Evolutionary conservation across 2,797 vertebrate species (phyloP), one percentile per base, ranked within the genome.

Genomic region (Phoxinus dragarum): DNA sequence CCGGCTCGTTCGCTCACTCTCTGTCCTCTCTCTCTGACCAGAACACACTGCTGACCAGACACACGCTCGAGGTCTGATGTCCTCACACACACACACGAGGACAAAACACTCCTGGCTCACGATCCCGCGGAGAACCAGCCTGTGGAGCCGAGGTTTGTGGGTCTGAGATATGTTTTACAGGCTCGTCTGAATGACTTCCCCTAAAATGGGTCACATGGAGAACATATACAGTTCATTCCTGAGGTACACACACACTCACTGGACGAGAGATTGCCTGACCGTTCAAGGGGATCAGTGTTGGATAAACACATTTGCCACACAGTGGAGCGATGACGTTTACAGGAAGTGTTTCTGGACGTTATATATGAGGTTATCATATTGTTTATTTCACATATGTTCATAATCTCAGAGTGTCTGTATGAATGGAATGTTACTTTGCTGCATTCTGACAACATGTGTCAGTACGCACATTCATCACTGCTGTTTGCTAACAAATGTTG

Each of bases 31-130:
- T 89, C 56, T 89, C 47, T 49, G 78, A 84, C 90, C 92, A 95
- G 94, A 91, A 68, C 91, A 95, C 94, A 6, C 93, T 95, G 6
- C 95, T 95, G 75, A 95, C 94, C 89, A 90, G 95, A 87, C 95
- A 95, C 82, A 95, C 94, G 17, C 95, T 96, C 84, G 93, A 94
- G 68, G 94, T 96, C 66, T 96, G 94, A 95, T 54, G 9, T 23
- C 61, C 59, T 82, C 78, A 66, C 38, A 81, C 42, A 78, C 71
- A n/a, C 59, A 12, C 59, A 23, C 81, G 54, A 49, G 61, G 84
- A n/a, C 44, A 2, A 40, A 49, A n/a, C 54, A 27, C 75, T 54
- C 23, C 52, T 11, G 76, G 12, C 42, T 17, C 38, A 14, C 19
- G 11, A 14, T 9, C 44, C 78, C 16, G 34, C 23, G 3, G 49